These are phyloP conservation scores for Campoplex nolae DNA, from an alignment of 2,888 invertebrate genomes.

Conservation along the genomic window DNA sequence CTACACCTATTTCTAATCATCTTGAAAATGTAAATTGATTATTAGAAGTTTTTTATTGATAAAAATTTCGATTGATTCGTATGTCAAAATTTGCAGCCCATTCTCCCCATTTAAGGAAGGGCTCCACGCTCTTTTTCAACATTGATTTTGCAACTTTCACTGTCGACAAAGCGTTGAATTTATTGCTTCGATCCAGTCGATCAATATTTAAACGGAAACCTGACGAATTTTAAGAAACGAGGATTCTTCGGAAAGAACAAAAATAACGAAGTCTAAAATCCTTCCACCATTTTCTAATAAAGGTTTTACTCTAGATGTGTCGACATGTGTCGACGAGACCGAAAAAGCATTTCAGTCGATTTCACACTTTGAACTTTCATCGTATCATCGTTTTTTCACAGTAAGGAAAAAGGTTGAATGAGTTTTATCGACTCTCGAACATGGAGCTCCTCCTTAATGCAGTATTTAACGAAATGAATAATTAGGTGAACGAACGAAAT, in stretches of 20 bases:
- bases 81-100: not conserved
- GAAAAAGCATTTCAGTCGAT: not conserved
- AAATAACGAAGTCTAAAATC: not conserved
- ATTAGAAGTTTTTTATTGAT: not conserved
- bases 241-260: not conserved
- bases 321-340: not conserved
- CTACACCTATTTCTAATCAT: not conserved
- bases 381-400: not conserved
- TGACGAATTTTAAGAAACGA: too few relatives aligned
- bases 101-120: not conserved
- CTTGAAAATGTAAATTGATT: not conserved
- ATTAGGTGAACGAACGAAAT: constrained; percentile 51
- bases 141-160: too few relatives aligned
- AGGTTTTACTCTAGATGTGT: not conserved
- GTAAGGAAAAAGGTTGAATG: not conserved
- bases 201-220: too few relatives aligned
- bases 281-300: not conserved
- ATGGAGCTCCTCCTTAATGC: constrained; percentile 12
- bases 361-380: not conserved
- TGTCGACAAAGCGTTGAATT: not conserved
- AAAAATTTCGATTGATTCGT: not conserved
- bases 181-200: not conserved
- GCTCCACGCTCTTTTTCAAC: constrained; percentile 1
- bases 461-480: constrained; percentile 47
- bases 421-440: not conserved